Evolutionary conservation across 2,888 invertebrate species (phyloP).

Genomic region (Pristionchus exspectatus): DNA sequence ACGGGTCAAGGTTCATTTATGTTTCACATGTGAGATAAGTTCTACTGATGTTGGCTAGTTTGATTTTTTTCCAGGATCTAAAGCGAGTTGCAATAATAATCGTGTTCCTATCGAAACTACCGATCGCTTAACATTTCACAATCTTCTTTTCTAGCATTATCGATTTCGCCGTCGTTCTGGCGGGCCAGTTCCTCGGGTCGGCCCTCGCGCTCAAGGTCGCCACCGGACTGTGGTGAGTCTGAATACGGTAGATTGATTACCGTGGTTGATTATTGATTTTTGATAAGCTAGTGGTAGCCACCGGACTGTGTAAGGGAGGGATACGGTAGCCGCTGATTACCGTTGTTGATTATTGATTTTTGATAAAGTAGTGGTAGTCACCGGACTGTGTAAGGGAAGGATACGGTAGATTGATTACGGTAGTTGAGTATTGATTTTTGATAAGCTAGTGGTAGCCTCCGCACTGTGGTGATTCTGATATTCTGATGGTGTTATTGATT

Average conservation of each 20-base stretch:
- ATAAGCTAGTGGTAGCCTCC: neutral
- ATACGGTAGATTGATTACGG: too few relatives aligned
- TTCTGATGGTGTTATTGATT: too few relatives aligned
- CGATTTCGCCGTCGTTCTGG: constrained; percentile 28
- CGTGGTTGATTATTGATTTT: neutral
- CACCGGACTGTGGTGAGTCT: constrained; percentile 34
- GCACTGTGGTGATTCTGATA: too few relatives aligned
- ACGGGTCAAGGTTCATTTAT: too few relatives aligned
- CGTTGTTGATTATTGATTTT: neutral
- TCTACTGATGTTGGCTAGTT: too few relatives aligned
- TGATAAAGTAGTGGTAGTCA: too few relatives aligned
- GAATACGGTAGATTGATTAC: too few relatives aligned
- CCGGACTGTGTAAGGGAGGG: constrained; percentile 7
- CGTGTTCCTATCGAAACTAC: neutral
- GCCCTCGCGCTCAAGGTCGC: constrained; percentile 43
- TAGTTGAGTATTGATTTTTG: neutral
- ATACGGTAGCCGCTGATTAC: neutral
- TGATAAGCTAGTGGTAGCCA: neutral
- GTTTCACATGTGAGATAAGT: too few relatives aligned
- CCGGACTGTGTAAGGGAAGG: neutral
- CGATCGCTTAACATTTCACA: too few relatives aligned
- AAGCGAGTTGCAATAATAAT: too few relatives aligned
- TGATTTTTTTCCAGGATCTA: too few relatives aligned
- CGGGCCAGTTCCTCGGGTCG: constrained; percentile 39
- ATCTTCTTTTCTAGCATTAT: constrained; percentile 31